Evolutionary conservation across 1,140 invertebrate genomes (phyloP).

Genomic region (Chironomus tepperi): DNA sequence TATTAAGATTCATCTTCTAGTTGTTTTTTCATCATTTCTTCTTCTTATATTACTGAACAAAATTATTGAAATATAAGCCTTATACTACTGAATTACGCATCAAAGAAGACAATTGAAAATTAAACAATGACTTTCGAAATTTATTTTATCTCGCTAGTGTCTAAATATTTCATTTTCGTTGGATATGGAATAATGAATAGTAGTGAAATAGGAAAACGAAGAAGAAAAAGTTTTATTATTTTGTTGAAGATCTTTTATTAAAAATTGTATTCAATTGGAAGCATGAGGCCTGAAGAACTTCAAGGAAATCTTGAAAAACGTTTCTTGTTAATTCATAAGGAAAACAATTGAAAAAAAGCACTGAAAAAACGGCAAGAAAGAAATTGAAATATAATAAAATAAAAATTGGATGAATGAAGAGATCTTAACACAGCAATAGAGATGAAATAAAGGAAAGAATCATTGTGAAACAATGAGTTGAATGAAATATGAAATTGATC

Average conservation of each 20-base stretch:
- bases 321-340: too few relatives aligned
- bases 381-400: too few relatives aligned
- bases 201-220: not conserved
- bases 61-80: not conserved
- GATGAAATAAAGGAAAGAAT: not conserved
- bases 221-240: not conserved
- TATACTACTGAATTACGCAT: constrained; percentile 7
- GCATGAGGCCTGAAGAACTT: not conserved
- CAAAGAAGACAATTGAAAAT: not conserved
- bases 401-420: not conserved
- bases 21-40: too few relatives aligned
- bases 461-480: not conserved
- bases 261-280: not conserved
- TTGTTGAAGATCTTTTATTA: not conserved
- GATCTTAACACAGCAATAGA: not conserved
- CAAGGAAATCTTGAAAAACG: not conserved
- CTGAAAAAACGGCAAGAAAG: too few relatives aligned
- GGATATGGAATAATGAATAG: not conserved
- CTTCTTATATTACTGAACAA: too few relatives aligned
- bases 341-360: too few relatives aligned
- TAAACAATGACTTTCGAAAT: constrained; percentile 11
- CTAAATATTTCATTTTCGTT: too few relatives aligned
- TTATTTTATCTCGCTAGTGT: too few relatives aligned
- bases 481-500: not conserved
- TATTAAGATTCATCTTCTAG: too few relatives aligned